These are phyloP conservation scores for Coelinius sp. DNA, from an alignment of 2,888 invertebrate species.

Conservation along the genomic window DNA sequence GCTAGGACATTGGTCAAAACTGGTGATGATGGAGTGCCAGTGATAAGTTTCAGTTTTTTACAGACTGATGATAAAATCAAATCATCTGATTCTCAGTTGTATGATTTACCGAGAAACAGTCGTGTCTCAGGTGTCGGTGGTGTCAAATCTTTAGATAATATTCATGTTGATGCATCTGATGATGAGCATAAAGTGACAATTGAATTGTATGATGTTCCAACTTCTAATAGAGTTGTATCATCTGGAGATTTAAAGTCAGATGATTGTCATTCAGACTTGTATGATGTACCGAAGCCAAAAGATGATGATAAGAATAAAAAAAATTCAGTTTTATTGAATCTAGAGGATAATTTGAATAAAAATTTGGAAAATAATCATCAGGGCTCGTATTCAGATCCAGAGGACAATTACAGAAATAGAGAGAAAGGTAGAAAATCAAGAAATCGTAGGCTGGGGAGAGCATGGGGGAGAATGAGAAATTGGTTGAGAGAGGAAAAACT, in stretches of 20 bases:
- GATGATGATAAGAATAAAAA: constrained; percentile 22
- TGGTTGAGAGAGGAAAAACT: constrained; percentile 64
- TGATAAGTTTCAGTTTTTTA: constrained; percentile 65
- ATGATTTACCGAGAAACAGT: constrained; percentile 33
- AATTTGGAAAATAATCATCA: not conserved
- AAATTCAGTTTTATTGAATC: constrained; percentile 10
- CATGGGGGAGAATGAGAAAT: constrained; percentile 63
- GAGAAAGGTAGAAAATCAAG: constrained; percentile 28
- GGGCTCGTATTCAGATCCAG: constrained; percentile 58
- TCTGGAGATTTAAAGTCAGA: not conserved
- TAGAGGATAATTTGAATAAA: not conserved
- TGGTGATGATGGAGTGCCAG: constrained; percentile 60
- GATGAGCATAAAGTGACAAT: not conserved
- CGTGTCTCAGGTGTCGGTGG: not conserved
- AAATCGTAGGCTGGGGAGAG: constrained; percentile 57
- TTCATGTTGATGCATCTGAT: not conserved
- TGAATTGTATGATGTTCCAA: not conserved
- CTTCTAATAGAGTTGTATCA: not conserved
- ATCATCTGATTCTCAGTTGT: constrained; percentile 29
- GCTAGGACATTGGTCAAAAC: constrained; percentile 58
- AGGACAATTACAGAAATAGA: constrained; percentile 35
- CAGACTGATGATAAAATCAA: constrained; percentile 43
- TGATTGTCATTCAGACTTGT: not conserved
- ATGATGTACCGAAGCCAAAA: not conserved
- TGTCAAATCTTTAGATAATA: not conserved